These are phyloP conservation scores for Zaprionus taronus DNA, from an alignment of 1,140 invertebrate genomes.

Conservation along the genomic window DNA sequence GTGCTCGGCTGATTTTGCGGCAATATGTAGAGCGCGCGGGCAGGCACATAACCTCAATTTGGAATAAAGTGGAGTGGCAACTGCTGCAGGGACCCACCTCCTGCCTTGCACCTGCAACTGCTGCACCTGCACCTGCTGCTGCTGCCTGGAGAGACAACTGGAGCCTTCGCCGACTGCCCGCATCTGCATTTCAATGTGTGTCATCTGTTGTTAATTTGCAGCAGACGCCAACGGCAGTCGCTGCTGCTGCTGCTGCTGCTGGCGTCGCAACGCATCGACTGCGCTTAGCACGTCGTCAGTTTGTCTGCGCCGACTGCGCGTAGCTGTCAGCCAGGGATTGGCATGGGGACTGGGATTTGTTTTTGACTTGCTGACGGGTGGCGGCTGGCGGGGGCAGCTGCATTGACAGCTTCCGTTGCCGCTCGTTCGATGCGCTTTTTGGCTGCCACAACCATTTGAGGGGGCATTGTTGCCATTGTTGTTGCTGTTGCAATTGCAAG, in stretches of 20 bases:
- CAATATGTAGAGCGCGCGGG: constrained; percentile 31
- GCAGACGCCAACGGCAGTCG: constrained; percentile 22
- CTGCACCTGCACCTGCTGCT: too few relatives aligned
- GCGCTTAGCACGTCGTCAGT: constrained; percentile 44
- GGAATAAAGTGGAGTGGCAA: constrained; percentile 16
- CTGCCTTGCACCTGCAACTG: constrained; percentile 12
- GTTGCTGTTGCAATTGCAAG: neutral
- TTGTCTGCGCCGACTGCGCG: constrained; percentile 46
- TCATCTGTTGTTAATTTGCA: constrained; percentile 77
- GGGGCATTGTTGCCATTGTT: neutral
- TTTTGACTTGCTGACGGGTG: neutral
- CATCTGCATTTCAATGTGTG: constrained; percentile 72
- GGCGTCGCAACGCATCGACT: constrained; percentile 49
- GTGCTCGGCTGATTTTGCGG: constrained; percentile 28
- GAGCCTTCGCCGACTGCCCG: constrained; percentile 17
- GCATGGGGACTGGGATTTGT: constrained; percentile 16
- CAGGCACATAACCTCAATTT: constrained; percentile 68
- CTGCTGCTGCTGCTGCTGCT: constrained; percentile 3
- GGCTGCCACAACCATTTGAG: constrained; percentile 19
- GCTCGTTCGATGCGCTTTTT: constrained; percentile 31
- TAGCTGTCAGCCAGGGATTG: constrained; percentile 16
- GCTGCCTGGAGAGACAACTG: constrained; percentile 1
- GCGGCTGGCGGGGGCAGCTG: too few relatives aligned
- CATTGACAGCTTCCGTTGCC: constrained; percentile 42
- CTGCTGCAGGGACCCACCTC: neutral